Evolutionary conservation across 2,797 vertebrate species (phyloP), one percentile per base, ranked within the genome.

Genomic region (Danio tinwini): DNA sequence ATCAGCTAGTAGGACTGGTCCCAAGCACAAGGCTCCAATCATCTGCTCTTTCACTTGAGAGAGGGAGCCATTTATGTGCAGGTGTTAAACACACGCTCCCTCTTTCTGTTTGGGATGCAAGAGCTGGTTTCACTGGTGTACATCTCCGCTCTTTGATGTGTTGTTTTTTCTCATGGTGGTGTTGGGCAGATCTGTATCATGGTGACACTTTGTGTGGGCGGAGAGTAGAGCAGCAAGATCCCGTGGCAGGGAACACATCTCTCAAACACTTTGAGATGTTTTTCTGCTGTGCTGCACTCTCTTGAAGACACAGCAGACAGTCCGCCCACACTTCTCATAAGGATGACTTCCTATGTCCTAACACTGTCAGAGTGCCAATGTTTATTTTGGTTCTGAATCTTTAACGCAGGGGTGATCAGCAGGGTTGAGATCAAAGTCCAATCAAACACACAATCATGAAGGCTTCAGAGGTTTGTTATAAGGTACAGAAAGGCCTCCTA

Each of bases 111-210:
- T 85, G 81, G 69, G 74, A 47, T 47, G 42, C 9, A 19, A 75
- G 69, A 6, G n/a, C 50, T 42, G 16, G 45, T 78, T 85, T 71
- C 70, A 75, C 61, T 72, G 50, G 52, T 76, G 69, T 76, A 71
- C 71, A 56, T 63, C 49, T 78, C 69, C 74, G 29, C 55, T 72
- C 85, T 91, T 81, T 90, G 77, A 83, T 76, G 82, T 73, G 75
- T 52, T 64, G 61, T 37, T 55, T 69, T 55, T 53, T 61, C 53
- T 81, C 8, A 6, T 58, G 58, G 12, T 73, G 17, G 71, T 78
- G 82, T 85, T 75, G 50, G 84, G 62, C 83, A 85, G 87, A 88
- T 86, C 78, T 71, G 56, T 80, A 80, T 87, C 80, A 61, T 52
- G 44, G 65, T 76, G 79, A 78, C 75, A 50, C 56, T 63, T 52